These are phyloP conservation scores for Cladorhizidae sp. DNA, from an alignment of 37 sponge, comb jelly and placozoan genomes.

Conservation along the genomic window DNA sequence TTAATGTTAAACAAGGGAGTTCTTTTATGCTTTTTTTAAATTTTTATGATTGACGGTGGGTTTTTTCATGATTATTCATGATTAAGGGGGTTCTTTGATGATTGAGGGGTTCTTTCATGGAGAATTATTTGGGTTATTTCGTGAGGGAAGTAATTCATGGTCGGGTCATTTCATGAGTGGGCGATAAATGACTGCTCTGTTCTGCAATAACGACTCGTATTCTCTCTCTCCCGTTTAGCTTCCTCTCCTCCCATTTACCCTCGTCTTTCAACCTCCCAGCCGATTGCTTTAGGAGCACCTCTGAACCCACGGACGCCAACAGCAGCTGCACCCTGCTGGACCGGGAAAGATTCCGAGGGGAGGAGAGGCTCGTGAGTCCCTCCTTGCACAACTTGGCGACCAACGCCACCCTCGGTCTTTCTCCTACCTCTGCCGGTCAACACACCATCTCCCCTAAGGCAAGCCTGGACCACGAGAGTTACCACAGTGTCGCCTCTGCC, in stretches of 20 bases:
- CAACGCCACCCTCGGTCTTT: neutral
- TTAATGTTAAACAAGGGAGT: too few species aligned
- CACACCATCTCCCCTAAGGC: neutral
- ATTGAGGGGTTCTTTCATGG: too few species aligned
- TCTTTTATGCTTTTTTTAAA: too few species aligned
- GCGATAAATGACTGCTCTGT: too few species aligned
- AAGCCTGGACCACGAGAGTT: neutral
- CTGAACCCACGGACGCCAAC: conserved; percentile 3
- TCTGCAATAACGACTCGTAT: neutral
- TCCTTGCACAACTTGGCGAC: conserved; percentile 1
- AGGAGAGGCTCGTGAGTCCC: neutral
- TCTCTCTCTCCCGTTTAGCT: neutral
- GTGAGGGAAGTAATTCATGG: too few species aligned
- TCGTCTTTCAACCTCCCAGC: too few species aligned
- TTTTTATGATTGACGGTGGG: too few species aligned
- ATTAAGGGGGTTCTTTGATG: too few species aligned
- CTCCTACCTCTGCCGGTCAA: neutral
- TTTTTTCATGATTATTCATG: too few species aligned
- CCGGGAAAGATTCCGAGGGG: neutral
- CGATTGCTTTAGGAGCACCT: neutral
- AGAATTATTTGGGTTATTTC: too few species aligned
- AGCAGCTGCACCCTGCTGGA: neutral
- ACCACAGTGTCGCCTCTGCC: neutral
- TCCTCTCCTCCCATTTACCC: neutral
- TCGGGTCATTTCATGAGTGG: too few species aligned